Base-by-base conservation (phyloP, 2,888 invertebrate species). In the Gastrophysa polygoni region DNA sequence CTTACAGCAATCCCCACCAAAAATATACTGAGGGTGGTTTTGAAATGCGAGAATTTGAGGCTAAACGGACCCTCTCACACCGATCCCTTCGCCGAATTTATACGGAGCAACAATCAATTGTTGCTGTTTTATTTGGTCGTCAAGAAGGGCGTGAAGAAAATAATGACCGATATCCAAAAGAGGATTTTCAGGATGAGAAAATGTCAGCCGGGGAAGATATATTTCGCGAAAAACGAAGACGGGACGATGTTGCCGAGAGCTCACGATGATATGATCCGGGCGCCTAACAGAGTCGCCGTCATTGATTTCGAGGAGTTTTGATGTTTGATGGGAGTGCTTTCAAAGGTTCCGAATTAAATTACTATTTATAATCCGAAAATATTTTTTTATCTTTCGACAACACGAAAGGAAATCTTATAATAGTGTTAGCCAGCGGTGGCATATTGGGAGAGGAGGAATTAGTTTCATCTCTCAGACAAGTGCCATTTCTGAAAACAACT, bases 261-360 rank as follows among this genome's bases (percentile, higher is more conserved):
- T 34, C 66, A 66, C 46, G 47, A 57, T 43, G 66, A 66, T 49
- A 52, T 66, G 8, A 57, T 63, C 38, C 61, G 44, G 32, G 49
- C 49, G 28, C 54, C 44, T 14, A 61, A 58, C 24, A 61, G 55
- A 17, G 66, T 66, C 6, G 51, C 63, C 29, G 61, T 61, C 4
- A 59, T 66, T 43, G 48, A 63, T 59, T 56, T 63, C 54, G 59
- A 66, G 46, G 29, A 60, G 46, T 66, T 32, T 32, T 32, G 10
- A 32, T 8, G 10, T 8, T 5, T 2, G 29, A 10, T 32, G 10
- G 4, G 29, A 24, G 3, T 24, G 7, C 7, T 24, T 24, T 24
- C 24, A 24, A 24, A 24, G 24, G 24, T 7, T 24, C 4, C 3
- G 3, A 24, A 24, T 24, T 5, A 24, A 24, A 24, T 24, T 3